Conservation (phyloP, 2,113 vertebrate species). For the Oreochromis aureus region DNA sequence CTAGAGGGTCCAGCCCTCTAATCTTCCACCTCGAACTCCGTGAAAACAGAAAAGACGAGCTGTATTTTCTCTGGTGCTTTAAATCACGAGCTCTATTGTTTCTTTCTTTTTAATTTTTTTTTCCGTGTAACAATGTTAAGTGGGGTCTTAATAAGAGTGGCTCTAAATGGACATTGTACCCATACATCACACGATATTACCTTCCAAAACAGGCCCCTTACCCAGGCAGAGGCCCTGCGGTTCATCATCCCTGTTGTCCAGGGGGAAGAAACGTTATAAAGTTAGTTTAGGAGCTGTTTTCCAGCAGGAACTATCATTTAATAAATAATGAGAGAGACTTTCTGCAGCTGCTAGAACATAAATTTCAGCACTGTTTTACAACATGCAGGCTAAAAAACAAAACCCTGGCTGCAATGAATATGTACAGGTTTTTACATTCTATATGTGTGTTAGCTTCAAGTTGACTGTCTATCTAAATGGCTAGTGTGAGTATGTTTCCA, state of each 20-base stretch:
- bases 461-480: rapidly evolving
- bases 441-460: neutral
- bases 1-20: neutral
- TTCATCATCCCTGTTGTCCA: neutral
- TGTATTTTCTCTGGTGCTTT: neutral
- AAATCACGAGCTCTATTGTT: neutral
- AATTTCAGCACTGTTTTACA: neutral
- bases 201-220: neutral
- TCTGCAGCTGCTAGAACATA: neutral
- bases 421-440: neutral
- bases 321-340: conserved; percentile 4
- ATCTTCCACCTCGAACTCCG: neutral
- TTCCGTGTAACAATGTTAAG: neutral
- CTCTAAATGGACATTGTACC: neutral
- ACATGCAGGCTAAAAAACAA: neutral
- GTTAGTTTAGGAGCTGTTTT: neutral
- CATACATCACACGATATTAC: neutral
- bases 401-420: neutral
- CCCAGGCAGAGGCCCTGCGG: neutral
- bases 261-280: neutral
- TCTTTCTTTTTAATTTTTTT: neutral
- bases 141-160: neutral
- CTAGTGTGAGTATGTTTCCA: neutral
- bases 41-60: neutral
- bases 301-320: conserved; percentile 6